A percentile compares a stretch with the other conserved stretches of the same genome.
Conservation (phyloP, 2,797 vertebrate genomes). For the Onychomys torridus region DNA sequence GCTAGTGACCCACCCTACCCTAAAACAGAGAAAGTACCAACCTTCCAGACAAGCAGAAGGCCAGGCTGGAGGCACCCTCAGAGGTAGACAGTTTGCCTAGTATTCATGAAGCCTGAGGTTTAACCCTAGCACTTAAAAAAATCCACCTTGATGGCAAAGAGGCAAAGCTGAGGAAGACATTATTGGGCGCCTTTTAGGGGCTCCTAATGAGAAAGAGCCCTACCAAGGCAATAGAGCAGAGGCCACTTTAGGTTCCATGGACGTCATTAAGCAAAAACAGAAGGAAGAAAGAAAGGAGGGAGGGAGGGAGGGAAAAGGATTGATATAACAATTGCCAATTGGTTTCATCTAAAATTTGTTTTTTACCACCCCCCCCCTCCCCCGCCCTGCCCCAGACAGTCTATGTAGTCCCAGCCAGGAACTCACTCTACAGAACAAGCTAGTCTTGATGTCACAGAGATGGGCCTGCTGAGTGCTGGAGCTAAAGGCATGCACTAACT, state of each 20-base stretch:
- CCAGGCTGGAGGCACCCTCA: neutral
- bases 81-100: neutral
- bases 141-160: neutral
- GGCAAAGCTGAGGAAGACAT: neutral
- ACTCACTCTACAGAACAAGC: neutral
- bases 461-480: neutral
- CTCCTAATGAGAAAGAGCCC: neutral
- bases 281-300: neutral
- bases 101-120: neutral
- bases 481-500: neutral
- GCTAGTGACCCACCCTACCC: neutral
- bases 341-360: constrained; percentile 9
- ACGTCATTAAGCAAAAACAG: neutral
- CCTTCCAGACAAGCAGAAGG: constrained; percentile 3
- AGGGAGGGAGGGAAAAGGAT: neutral
- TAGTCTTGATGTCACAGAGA: neutral
- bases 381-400: no score
- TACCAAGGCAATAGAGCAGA: neutral
- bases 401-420: neutral
- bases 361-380: no score
- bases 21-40: constrained; percentile 41
- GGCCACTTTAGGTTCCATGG: neutral
- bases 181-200: neutral
- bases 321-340: neutral
- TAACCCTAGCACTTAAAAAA: neutral